Evolutionary conservation across 2,797 vertebrate genomes (phyloP), one percentile per base, ranked within the genome.

Genomic region (Rousettus madagascariensis): DNA sequence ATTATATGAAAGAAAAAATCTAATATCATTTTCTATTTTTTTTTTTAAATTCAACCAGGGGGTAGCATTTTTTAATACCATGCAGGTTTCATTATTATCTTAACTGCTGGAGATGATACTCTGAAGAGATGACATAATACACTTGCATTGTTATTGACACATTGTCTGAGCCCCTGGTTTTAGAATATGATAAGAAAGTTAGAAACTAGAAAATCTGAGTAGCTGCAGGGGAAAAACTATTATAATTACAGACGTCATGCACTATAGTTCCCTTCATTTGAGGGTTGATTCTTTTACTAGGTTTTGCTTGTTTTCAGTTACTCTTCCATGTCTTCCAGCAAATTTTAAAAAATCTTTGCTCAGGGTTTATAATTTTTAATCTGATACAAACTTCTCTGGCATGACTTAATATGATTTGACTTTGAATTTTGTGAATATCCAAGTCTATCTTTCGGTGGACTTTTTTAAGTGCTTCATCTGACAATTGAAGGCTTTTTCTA

Each of bases 11-110:
- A 91, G 57, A 17, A 16, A 59, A 88, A 92, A 88, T 53, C 22
- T n/a, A 65, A 46, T 77, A 57, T 53, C 30, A 17, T 87, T 68
- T 95, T 93, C 30, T 75, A 24, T 65, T 33, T 33, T 33, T 33
- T 33, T 95, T 90, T 65, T 30, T 13, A 86, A 87, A 82, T 95
- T 88, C 75, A 82, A 96, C 51, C 63, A 82, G 2, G 15, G 9
- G 30, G 3, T 80, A 28, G 8, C 26, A 78, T 79, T 92, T 92
- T 77, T 15, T 95, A 96, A 71, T 85, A 41, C 20, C n/a, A 65
- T 22, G n/a, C 5, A 28, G 36, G 61, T 77, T 53, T n/a, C 51
- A 87, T 88, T 72, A 71, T 84, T 86, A 55, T 77, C 41, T 41
- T 94, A 80, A 71, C 38, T 83, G 51, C 51, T 38, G 38, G 57